These are phyloP conservation scores for Trachymyrmex septentrionalis DNA, from an alignment of 1,140 invertebrate species.

Conservation along the genomic window DNA sequence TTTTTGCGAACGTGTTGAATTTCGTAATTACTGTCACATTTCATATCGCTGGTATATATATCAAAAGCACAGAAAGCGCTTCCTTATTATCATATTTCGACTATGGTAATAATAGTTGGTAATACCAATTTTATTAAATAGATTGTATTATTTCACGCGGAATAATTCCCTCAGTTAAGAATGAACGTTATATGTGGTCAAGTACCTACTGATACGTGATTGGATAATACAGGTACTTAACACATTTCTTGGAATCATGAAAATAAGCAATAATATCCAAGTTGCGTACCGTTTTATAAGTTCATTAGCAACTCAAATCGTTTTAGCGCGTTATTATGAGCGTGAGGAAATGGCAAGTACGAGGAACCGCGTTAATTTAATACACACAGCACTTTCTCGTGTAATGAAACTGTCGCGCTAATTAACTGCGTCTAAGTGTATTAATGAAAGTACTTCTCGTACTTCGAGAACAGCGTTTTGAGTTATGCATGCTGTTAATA, in stretches of 20 bases:
- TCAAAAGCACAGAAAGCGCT: not conserved
- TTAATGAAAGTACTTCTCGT: slow-evolving; percentile 60
- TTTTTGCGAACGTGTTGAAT: not conserved
- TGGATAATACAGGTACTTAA: not conserved
- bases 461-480: slow-evolving; percentile 52
- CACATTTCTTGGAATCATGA: slow-evolving; percentile 27
- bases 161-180: not conserved
- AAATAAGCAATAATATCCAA: slow-evolving; percentile 59
- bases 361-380: slow-evolving; percentile 60
- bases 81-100: not conserved
- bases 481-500: slow-evolving; percentile 55
- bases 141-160: not conserved
- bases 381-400: slow-evolving; percentile 60
- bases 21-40: not conserved
- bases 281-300: slow-evolving; percentile 57
- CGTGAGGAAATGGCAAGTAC: slow-evolving; percentile 35
- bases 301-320: slow-evolving; percentile 63
- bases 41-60: not conserved
- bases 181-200: not conserved
- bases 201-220: not conserved
- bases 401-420: slow-evolving; percentile 63
- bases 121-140: not conserved
- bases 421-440: slow-evolving; percentile 62
- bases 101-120: not conserved
- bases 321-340: slow-evolving; percentile 58